These are phyloP conservation scores for Misgurnus mizolepis DNA, from an alignment of 2,113 vertebrate species.

Conservation along the genomic window DNA sequence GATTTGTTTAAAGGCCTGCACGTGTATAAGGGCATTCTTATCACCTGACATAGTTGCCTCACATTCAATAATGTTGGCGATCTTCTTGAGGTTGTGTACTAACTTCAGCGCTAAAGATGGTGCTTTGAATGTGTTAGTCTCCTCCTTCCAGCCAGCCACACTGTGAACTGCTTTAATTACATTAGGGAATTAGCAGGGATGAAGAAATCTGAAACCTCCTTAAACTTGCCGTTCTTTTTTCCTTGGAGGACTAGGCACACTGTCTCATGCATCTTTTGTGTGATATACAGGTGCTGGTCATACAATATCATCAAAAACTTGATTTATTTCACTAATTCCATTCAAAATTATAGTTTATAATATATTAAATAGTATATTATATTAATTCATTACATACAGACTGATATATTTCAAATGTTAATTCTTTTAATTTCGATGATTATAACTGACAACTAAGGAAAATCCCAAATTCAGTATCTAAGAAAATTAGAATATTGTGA, in stretches of 20 bases:
- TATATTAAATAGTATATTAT: too few species aligned
- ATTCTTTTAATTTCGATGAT: too few species aligned
- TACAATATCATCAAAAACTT: too few species aligned
- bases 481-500: too few species aligned
- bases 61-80: slow-evolving; percentile 24
- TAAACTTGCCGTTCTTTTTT: background rate
- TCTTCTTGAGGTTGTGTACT: slow-evolving; percentile 45
- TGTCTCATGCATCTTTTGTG: slow-evolving; percentile 37
- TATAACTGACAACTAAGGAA: too few species aligned
- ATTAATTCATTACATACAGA: too few species aligned
- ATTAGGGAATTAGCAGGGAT: slow-evolving; percentile 39
- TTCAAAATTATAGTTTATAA: too few species aligned
- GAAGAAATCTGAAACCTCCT: slow-evolving; percentile 43
- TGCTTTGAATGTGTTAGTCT: slow-evolving; percentile 33
- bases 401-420: too few species aligned
- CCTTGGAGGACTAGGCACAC: slow-evolving; percentile 4
- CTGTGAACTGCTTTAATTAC: slow-evolving; percentile 42
- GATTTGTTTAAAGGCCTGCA: background rate
- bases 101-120: slow-evolving; percentile 52
- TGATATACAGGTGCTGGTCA: slow-evolving; percentile 14
- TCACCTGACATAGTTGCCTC: slow-evolving; percentile 23
- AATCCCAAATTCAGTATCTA: too few species aligned
- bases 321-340: too few species aligned
- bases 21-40: background rate
- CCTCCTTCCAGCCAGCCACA: slow-evolving; percentile 34